Conservation (phyloP, 2,888 invertebrate species). For the Ferrisia virgata region DNA sequence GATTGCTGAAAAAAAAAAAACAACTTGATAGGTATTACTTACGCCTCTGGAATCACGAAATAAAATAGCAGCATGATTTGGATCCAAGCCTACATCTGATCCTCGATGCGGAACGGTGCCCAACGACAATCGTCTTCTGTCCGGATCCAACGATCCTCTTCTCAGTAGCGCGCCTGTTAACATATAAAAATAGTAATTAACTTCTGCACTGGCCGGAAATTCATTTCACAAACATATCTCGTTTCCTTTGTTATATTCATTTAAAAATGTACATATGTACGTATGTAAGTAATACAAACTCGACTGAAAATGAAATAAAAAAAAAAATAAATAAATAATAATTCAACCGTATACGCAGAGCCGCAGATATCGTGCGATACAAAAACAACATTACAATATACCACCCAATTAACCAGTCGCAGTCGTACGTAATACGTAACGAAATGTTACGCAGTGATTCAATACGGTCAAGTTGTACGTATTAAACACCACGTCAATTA, state of each 20-base stretch:
- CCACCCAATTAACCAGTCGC: not conserved
- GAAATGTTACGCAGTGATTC: not conserved
- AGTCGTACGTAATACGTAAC: too few relatives aligned
- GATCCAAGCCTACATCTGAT: conserved; percentile 77
- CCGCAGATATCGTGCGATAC: too few relatives aligned
- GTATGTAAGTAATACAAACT: not conserved
- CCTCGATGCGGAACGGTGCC: conserved; percentile 65
- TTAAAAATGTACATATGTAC: not conserved
- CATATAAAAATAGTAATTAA: not conserved
- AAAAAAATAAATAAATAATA: too few relatives aligned
- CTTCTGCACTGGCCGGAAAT: not conserved
- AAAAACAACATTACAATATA: not conserved
- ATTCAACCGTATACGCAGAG: not conserved
- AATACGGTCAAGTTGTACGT: not conserved
- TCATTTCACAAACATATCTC: not conserved
- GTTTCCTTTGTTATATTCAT: not conserved
- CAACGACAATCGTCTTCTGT: conserved; percentile 73
- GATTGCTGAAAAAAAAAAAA: too few relatives aligned
- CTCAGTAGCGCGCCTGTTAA: conserved; percentile 72
- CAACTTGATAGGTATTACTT: conserved; percentile 56
- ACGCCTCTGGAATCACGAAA: conserved; percentile 91
- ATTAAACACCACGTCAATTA: too few relatives aligned
- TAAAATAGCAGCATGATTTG: conserved; percentile 83
- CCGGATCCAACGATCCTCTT: conserved; percentile 72
- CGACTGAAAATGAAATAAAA: not conserved